phyloP scores from a whole-genome alignment of 2,113 vertebrate species.

The Hiodon alosoides region DNA sequence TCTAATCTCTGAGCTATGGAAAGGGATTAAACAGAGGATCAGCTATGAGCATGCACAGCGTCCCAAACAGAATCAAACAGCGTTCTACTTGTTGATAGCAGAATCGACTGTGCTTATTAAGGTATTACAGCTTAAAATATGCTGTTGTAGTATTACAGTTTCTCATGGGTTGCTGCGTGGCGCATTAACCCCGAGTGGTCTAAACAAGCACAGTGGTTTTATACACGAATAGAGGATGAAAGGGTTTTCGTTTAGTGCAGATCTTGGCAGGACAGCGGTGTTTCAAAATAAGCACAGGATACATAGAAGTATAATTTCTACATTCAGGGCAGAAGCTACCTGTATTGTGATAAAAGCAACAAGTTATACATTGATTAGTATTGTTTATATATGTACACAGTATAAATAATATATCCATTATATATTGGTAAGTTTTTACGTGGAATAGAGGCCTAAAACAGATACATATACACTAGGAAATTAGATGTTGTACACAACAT shows the following conservation, averaged over 20 bases:
- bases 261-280: not conserved
- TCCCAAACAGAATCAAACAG: slow-evolving; percentile 26
- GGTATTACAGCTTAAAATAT: slow-evolving; percentile 55
- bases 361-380: no score
- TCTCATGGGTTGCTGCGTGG: slow-evolving; percentile 24
- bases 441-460: no score
- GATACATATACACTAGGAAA: no score
- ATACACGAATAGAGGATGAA: not conserved
- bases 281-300: not conserved
- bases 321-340: not conserved
- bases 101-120: slow-evolving; percentile 28
- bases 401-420: no score
- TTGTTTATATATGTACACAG: no score
- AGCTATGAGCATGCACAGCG: slow-evolving; percentile 29
- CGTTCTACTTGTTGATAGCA: slow-evolving; percentile 31
- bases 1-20: slow-evolving; percentile 34
- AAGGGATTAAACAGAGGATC: slow-evolving; percentile 38
- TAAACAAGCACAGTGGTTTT: slow-evolving; percentile 28
- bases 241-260: not conserved
- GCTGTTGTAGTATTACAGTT: slow-evolving; percentile 43
- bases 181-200: slow-evolving; percentile 11
- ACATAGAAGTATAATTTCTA: not conserved
- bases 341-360: no score
- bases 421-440: no score
- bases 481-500: no score